These are phyloP conservation scores for Chironomus tentans DNA, from an alignment of 2,888 invertebrate species.

Conservation along the genomic window DNA sequence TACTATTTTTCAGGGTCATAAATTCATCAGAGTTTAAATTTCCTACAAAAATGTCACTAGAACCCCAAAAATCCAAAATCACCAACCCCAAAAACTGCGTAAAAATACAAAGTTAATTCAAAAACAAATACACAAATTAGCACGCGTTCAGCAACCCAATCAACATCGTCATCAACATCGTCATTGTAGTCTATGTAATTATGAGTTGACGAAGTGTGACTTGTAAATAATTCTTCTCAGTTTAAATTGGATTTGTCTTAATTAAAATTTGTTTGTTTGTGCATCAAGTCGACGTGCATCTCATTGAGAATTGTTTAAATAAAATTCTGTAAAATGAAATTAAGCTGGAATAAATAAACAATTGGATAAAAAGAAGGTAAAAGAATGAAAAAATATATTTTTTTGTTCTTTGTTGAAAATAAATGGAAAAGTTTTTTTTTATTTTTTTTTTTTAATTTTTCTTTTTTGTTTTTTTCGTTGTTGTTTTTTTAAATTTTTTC, in stretches of 20 bases:
- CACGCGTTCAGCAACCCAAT: neutral
- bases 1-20: too few relatives aligned
- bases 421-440: neutral
- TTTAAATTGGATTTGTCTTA: neutral
- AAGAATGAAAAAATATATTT: too few relatives aligned
- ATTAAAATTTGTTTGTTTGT: conserved; percentile 6
- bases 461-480: too few relatives aligned
- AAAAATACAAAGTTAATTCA: too few relatives aligned
- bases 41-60: too few relatives aligned
- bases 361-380: too few relatives aligned
- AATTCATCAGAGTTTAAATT: too few relatives aligned
- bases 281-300: neutral
- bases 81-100: too few relatives aligned
- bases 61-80: too few relatives aligned
- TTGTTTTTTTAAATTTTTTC: too few relatives aligned
- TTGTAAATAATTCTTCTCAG: neutral
- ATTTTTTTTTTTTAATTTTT: neutral
- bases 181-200: neutral
- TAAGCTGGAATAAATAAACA: neutral
- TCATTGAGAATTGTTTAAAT: neutral
- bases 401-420: too few relatives aligned
- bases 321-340: neutral
- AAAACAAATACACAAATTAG: neutral
- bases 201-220: conserved; percentile 16
- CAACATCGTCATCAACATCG: neutral